phyloP scores from a whole-genome alignment of 1,140 invertebrate species.

The Panagrolaimus sp. region DNA sequence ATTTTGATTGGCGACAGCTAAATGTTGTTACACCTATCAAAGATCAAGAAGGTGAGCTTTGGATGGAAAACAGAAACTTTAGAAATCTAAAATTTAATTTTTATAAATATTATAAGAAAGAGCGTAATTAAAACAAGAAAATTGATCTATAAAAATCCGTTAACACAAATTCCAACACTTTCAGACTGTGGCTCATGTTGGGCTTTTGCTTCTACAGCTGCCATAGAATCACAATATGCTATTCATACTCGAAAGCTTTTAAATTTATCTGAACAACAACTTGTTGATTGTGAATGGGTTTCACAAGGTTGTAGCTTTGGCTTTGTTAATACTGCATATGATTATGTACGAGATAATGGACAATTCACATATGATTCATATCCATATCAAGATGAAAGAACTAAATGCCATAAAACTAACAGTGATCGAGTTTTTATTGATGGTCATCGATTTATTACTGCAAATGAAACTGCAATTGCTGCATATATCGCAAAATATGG shows the following conservation, averaged over 20 bases:
- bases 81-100: too few species aligned
- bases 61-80: too few species aligned
- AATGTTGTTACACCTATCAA: conserved; percentile 28
- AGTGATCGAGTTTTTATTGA: conserved; percentile 8
- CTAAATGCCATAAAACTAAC: not conserved
- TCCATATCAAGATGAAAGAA: not conserved
- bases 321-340: conserved; percentile 30
- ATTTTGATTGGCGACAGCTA: conserved; percentile 29
- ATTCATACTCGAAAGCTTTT: conserved; percentile 22
- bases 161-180: too few species aligned
- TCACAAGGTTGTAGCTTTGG: conserved; percentile 35
- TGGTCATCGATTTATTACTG: conserved; percentile 12
- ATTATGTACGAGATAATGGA: conserved; percentile 12
- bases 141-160: too few species aligned
- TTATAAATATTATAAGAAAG: too few species aligned
- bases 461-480: conserved; percentile 31
- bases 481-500: conserved; percentile 31
- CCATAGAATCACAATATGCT: conserved; percentile 30
- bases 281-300: conserved; percentile 31
- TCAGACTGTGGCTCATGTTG: conserved; percentile 38
- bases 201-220: conserved; percentile 26
- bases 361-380: not conserved
- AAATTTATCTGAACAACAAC: conserved; percentile 34
- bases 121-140: too few species aligned
- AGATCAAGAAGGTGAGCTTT: too few species aligned